Conservation (phyloP, 2,888 invertebrate species). For the Branchinecta sandiegonensis region DNA sequence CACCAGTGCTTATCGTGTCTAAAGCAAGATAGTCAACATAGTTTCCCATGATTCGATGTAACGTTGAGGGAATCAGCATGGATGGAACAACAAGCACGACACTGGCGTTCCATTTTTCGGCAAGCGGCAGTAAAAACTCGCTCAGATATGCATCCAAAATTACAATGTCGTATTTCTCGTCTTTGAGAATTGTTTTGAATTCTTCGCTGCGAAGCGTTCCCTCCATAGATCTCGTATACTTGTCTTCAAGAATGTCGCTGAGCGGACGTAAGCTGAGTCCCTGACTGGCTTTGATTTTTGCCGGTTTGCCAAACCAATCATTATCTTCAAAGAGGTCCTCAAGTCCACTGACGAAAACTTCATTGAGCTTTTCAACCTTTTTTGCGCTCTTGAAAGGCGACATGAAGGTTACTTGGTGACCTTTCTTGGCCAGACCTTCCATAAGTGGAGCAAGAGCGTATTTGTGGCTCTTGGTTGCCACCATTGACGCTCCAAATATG, state of each 20-base stretch:
- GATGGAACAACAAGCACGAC: not conserved
- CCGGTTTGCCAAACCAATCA: conserved; percentile 4
- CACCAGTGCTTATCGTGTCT: not conserved
- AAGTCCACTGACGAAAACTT: not conserved
- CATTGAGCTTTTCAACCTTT: not conserved
- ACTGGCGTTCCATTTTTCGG: conserved; percentile 10
- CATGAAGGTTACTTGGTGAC: not conserved
- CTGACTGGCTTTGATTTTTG: conserved; percentile 4
- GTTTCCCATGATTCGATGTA: not conserved
- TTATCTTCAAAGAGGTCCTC: not conserved
- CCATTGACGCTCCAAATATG: not conserved
- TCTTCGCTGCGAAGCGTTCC: not conserved
- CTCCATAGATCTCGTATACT: not conserved
- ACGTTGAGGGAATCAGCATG: not conserved
- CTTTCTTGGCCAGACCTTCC: not conserved
- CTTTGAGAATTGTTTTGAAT: not conserved
- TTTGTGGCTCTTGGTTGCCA: conserved; percentile 14
- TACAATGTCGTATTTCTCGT: conserved; percentile 5
- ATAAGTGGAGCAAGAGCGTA: not conserved
- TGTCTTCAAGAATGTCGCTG: conserved; percentile 3
- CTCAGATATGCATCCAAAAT: not conserved
- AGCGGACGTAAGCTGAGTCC: not conserved
- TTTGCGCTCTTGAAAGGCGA: not conserved
- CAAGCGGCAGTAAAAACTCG: not conserved
- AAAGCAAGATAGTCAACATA: not conserved